These are phyloP conservation scores for Acanthoscelides obtectus DNA, from an alignment of 2,888 invertebrate genomes.

Conservation along the genomic window DNA sequence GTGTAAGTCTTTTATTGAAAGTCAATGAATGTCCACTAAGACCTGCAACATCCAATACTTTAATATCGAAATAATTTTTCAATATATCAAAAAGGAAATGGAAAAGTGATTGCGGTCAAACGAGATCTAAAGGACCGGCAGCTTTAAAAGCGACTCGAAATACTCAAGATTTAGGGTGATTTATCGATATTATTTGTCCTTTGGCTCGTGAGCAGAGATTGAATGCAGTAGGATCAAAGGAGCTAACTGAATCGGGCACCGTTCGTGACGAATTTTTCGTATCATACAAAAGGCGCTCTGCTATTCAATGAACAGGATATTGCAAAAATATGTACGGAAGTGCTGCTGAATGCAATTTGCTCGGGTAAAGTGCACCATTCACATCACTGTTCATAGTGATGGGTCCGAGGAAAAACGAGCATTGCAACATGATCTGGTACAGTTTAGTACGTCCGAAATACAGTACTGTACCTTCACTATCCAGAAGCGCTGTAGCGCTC, in stretches of 20 bases:
- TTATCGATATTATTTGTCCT: conserved; percentile 3
- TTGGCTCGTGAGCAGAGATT: neutral
- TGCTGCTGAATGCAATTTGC: neutral
- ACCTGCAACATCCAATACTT: neutral
- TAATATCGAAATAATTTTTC: neutral
- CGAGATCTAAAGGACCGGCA: neutral
- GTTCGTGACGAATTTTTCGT: neutral
- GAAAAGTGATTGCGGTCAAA: neutral
- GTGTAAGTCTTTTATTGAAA: too few relatives aligned
- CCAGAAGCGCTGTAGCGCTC: too few relatives aligned
- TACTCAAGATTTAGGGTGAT: conserved; percentile 1
- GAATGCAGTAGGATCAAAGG: neutral
- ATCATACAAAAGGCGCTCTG: neutral
- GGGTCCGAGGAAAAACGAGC: too few relatives aligned
- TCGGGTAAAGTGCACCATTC: neutral
- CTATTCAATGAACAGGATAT: neutral
- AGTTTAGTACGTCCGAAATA: too few relatives aligned
- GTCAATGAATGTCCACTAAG: too few relatives aligned
- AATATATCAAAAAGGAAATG: neutral
- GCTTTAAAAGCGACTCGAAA: conserved; percentile 3
- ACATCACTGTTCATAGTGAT: neutral
- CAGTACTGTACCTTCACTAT: too few relatives aligned
- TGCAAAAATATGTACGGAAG: neutral
- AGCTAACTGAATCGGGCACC: neutral
- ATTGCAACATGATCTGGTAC: too few relatives aligned